These are phyloP conservation scores for Cerastis rubricosa DNA, from an alignment of 2,888 invertebrate species.

Conservation along the genomic window DNA sequence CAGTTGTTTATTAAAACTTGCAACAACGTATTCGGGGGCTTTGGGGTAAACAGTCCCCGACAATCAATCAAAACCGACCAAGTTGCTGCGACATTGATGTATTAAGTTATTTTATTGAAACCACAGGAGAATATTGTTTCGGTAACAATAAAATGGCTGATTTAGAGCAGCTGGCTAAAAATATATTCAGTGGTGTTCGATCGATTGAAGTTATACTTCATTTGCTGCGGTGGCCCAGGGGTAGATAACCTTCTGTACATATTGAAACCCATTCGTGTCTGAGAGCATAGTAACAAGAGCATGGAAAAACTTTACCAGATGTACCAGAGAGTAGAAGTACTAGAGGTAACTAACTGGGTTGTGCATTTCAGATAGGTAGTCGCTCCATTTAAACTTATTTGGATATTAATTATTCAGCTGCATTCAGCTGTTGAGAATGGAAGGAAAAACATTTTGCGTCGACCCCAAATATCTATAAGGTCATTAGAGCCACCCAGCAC, in stretches of 20 bases:
- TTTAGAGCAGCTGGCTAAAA: conserved; percentile 27
- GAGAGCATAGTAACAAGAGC: neutral
- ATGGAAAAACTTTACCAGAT: neutral
- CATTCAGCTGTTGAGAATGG: neutral
- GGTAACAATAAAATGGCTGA: conserved; percentile 52
- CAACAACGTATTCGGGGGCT: conserved; percentile 43
- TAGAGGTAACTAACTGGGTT: neutral
- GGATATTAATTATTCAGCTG: neutral
- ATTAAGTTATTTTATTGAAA: conserved; percentile 63
- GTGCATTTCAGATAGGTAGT: neutral
- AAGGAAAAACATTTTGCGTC: no score
- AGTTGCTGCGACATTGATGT: conserved; percentile 66
- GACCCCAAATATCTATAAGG: no score
- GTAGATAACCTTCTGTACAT: no score
- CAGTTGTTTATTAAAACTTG: conserved; percentile 52
- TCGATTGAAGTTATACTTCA: neutral
- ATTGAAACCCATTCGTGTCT: no score
- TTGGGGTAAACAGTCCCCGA: conserved; percentile 41
- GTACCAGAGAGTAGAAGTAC: no score
- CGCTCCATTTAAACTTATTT: no score
- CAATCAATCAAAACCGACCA: conserved; percentile 64
- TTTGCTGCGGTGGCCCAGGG: no score
- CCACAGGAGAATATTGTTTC: conserved; percentile 46
- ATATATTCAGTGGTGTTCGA: neutral
- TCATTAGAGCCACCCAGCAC: no score